Base-by-base conservation (phyloP, 2,797 vertebrate genomes). In the Danio kyathit region DNA sequence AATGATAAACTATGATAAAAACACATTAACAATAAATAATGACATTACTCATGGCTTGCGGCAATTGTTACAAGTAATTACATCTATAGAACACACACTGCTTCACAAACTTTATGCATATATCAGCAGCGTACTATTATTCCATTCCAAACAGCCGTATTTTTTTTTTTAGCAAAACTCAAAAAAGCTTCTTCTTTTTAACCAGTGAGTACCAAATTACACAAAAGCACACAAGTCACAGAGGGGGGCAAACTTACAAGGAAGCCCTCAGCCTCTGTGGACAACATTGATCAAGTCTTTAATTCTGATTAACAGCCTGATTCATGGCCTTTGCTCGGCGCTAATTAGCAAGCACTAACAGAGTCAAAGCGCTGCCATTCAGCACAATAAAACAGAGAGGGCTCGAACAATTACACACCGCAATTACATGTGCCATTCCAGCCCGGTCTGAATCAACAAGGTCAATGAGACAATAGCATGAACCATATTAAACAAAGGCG, bases 301-400 rank as follows among this genome's bases (percentile, higher is more conserved):
- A 84, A 89, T 86, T 79, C 84, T 82, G 81, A 88, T 88, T 84
- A 87, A 87, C 85, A 73, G 82, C 57, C 84, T 80, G 65, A 86
- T 85, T 70, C 64, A 43, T 41, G 82, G 76, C 83, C 84, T 81
- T 60, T 83, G 84, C 84, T 76, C 70, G n/a, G 74, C 5, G 80
- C 79, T 82, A 86, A 86, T 85, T 83, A 85, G 82, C 84, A 80
- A 76, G 41, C 76, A 70, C 66, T 79, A 84, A 81, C 79, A 52
- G 59, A 83, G 77, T 81, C 83, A 79, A 80, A 83, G 59, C 19
- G 10, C 51, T 43, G 74, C 72, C 56, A 77, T 81, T 81, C 72
- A 84, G 77, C 66, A 80, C 83, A 85, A 82, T 81, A 81, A 83
- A 81, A 79, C 29, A 5, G 66, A 21, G 44, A 83, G 57, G 59